phyloP scores from a whole-genome alignment of 2,888 invertebrate species.

The Lepidocyrtoides sp. region DNA sequence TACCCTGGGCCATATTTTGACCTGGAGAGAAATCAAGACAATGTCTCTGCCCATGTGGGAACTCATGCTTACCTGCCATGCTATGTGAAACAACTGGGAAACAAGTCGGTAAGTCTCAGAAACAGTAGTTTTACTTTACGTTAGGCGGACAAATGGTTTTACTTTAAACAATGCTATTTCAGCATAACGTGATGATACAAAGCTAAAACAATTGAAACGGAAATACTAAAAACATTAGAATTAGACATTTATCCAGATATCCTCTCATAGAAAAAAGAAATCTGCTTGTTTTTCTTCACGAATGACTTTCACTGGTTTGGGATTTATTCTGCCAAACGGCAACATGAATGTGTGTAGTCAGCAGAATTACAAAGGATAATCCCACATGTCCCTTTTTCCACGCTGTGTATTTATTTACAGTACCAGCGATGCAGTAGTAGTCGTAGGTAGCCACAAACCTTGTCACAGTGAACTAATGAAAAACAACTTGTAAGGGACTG shows the following conservation, averaged over 20 bases:
- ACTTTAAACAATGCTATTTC: too few species aligned
- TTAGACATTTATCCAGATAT: neutral
- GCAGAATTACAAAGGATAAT: constrained; percentile 47
- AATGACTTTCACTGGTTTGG: constrained; percentile 22
- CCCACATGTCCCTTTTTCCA: constrained; percentile 47
- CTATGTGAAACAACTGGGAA: constrained; percentile 94
- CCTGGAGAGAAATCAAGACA: constrained; percentile 91
- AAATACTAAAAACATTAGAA: neutral
- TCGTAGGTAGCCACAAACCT: too few species aligned
- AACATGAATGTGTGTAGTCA: neutral
- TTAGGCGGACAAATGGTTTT: too few species aligned
- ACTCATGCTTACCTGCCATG: constrained; percentile 97
- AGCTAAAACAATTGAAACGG: neutral
- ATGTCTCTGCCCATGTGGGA: constrained; percentile 96
- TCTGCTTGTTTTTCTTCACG: neutral
- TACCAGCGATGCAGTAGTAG: neutral
- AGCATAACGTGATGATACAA: neutral
- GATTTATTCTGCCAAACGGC: neutral
- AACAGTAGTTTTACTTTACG: neutral
- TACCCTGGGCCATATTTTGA: constrained; percentile 96
- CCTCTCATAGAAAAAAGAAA: neutral
- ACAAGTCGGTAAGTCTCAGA: constrained; percentile 91
- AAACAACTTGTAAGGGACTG: neutral
- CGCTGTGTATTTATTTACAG: constrained; percentile 8
- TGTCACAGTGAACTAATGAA: too few species aligned